These are phyloP conservation scores for Phania funesta DNA, from an alignment of 2,888 invertebrate species.

Conservation along the genomic window DNA sequence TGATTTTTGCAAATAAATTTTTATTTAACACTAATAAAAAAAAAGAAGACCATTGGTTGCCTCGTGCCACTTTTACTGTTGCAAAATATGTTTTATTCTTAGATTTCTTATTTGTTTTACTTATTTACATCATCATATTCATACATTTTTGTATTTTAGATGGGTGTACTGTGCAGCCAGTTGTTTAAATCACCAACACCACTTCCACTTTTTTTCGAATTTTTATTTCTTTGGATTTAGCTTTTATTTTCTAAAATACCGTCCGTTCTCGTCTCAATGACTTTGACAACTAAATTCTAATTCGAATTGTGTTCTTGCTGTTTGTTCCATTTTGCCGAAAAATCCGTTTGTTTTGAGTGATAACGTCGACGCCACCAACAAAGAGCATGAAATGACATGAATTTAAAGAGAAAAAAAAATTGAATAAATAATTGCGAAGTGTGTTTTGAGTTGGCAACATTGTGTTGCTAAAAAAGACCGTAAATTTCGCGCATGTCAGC, in stretches of 20 bases:
- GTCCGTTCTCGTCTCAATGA: conserved; percentile 67
- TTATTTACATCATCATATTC: conserved; percentile 44
- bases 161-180: conserved; percentile 41
- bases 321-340: conserved; percentile 43
- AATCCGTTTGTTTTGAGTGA: conserved; percentile 38
- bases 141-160: conserved; percentile 14
- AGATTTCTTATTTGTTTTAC: conserved; percentile 28
- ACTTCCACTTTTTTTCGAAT: conserved; percentile 60
- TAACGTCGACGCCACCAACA: conserved; percentile 11
- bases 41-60: neutral
- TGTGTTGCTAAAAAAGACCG: conserved; percentile 59
- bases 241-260: conserved; percentile 10
- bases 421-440: neutral
- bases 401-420: neutral
- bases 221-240: conserved; percentile 23
- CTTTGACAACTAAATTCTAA: conserved; percentile 68
- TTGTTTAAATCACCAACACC: conserved; percentile 54
- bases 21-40: neutral
- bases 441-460: conserved; percentile 57
- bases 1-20: conserved; percentile 12
- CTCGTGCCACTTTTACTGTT: too few relatives aligned
- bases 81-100: too few relatives aligned
- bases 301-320: conserved; percentile 43
- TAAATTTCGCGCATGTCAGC: conserved; percentile 76
- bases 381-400: conserved; percentile 12